phyloP scores from a whole-genome alignment of 1,140 invertebrate genomes.

The Battus philenor region DNA sequence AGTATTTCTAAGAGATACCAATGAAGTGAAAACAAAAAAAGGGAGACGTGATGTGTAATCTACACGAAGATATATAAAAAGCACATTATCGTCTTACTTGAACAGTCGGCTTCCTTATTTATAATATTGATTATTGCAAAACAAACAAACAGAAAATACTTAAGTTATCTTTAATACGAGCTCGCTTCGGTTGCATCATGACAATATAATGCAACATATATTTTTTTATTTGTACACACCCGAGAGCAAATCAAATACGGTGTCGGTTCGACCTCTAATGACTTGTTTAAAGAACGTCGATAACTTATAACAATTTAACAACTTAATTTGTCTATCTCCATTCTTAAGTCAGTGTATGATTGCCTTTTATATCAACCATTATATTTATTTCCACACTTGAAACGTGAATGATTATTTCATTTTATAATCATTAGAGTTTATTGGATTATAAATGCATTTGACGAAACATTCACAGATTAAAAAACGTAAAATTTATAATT shows the following conservation, averaged over 20 bases:
- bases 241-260: background rate
- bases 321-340: background rate
- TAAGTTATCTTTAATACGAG: conserved; percentile 1
- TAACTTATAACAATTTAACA: background rate
- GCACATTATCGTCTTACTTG: too few relatives aligned
- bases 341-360: background rate
- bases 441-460: too few relatives aligned
- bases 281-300: background rate
- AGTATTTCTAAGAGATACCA: too few relatives aligned
- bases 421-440: too few relatives aligned
- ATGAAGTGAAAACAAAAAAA: background rate
- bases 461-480: too few relatives aligned
- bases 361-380: too few relatives aligned
- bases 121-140: conserved; percentile 9
- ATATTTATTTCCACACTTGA: too few relatives aligned
- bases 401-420: too few relatives aligned
- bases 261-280: background rate
- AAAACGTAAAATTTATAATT: too few relatives aligned
- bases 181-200: background rate
- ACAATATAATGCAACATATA: background rate
- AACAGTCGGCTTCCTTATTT: conserved; percentile 9
- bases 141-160: conserved; percentile 2
- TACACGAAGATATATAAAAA: too few relatives aligned
- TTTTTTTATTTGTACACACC: background rate
- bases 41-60: background rate